These are phyloP conservation scores for Tetramorium simillimum DNA, from an alignment of 1,140 invertebrate genomes.

Conservation along the genomic window DNA sequence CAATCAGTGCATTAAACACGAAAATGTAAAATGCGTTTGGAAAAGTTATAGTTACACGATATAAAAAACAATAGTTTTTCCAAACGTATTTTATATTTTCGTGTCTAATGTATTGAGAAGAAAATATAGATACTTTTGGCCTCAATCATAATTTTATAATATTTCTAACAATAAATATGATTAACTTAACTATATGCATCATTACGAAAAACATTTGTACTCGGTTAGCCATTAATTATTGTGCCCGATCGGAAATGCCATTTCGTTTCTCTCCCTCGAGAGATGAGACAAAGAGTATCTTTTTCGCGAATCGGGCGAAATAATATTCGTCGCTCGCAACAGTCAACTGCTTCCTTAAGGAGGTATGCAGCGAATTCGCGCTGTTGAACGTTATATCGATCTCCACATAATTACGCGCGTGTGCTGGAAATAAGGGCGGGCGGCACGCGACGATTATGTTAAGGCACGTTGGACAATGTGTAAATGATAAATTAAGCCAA, in stretches of 20 bases:
- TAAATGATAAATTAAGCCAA: constrained; percentile 57
- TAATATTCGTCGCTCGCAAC: constrained; percentile 9
- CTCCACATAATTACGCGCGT: constrained; percentile 53
- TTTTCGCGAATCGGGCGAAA: constrained; percentile 1
- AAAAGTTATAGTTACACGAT: too few relatives aligned
- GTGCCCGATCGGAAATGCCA: not conserved
- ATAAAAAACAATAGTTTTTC: too few relatives aligned
- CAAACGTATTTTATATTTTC: too few relatives aligned
- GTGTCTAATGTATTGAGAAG: too few relatives aligned
- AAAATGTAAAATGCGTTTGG: too few relatives aligned
- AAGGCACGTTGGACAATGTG: constrained; percentile 46
- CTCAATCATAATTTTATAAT: too few relatives aligned
- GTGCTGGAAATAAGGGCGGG: constrained; percentile 41
- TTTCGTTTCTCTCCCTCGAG: not conserved
- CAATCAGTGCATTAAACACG: too few relatives aligned
- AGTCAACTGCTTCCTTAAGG: constrained; percentile 26
- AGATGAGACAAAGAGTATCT: not conserved
- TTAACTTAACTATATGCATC: too few relatives aligned
- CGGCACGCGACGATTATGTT: constrained; percentile 50
- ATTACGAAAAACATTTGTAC: not conserved
- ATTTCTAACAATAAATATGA: too few relatives aligned
- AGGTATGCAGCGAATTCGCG: constrained; percentile 11
- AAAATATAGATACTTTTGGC: too few relatives aligned
- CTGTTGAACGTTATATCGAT: constrained; percentile 48
- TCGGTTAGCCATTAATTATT: too few relatives aligned